phyloP scores from a whole-genome alignment of 2,113 vertebrate genomes.

The Mus spicilegus region DNA sequence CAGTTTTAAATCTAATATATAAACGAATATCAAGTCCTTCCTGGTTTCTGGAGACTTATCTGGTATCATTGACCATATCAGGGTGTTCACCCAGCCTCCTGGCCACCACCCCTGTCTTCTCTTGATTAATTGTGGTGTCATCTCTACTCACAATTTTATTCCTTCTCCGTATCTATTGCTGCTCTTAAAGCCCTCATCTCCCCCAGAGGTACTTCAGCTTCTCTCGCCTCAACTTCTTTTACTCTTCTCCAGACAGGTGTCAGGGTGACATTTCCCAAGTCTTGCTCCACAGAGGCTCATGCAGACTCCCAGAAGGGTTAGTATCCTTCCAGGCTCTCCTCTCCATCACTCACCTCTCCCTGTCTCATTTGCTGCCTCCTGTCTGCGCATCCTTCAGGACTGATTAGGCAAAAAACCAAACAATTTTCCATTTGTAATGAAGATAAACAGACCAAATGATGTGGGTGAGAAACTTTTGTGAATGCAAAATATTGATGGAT shows the following conservation, averaged over 20 bases:
- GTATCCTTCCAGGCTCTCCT: neutral
- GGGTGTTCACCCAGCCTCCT: neutral
- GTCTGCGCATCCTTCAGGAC: neutral
- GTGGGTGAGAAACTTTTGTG: neutral
- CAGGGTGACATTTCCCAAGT: neutral
- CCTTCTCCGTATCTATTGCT: fast-evolving
- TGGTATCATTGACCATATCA: neutral
- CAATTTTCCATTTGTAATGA: neutral
- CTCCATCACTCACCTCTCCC: fast-evolving
- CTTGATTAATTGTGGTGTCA: neutral
- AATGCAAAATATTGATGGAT: neutral
- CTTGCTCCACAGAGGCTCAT: neutral
- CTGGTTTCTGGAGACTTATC: neutral
- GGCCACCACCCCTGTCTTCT: neutral
- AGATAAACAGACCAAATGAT: neutral
- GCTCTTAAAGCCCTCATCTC: neutral
- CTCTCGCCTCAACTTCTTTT: neutral
- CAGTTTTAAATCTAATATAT: neutral
- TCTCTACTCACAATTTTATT: neutral
- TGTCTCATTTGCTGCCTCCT: neutral
- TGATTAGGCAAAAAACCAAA: neutral
- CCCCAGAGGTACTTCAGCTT: neutral
- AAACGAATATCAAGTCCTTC: neutral
- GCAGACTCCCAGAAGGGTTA: neutral
- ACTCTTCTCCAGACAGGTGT: neutral